Conservation (phyloP, 2,797 vertebrate genomes). For the Phrynocephalus vlangalii region DNA sequence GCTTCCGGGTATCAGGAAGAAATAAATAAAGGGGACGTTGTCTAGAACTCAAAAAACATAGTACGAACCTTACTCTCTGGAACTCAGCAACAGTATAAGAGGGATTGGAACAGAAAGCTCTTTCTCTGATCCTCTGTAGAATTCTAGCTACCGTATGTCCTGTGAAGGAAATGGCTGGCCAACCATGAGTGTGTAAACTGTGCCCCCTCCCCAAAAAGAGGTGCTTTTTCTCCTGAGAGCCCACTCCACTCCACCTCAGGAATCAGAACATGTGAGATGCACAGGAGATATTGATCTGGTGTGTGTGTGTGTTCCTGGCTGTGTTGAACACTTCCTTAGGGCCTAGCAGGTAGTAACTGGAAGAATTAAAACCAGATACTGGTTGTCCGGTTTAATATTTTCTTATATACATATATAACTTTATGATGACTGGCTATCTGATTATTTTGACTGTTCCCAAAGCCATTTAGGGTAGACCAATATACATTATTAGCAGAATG, state of each 20-base stretch:
- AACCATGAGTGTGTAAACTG: neutral
- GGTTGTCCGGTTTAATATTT: neutral
- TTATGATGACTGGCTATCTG: neutral
- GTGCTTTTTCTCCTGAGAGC: neutral
- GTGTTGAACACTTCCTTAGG: neutral
- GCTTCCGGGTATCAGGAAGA: too few species aligned
- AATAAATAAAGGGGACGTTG: too few species aligned
- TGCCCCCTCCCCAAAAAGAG: neutral
- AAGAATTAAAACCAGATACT: neutral
- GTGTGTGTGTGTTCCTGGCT: neutral
- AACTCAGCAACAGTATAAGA: neutral
- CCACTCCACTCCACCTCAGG: neutral
- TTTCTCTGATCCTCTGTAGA: neutral
- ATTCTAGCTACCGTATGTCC: too few species aligned
- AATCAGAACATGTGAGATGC: neutral
- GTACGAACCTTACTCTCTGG: neutral
- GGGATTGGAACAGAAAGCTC: neutral
- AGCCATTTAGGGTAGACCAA: neutral
- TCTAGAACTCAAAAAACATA: slow-evolving; percentile 41
- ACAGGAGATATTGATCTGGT: neutral
- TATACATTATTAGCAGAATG: slow-evolving; percentile 13
- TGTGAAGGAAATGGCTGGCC: neutral
- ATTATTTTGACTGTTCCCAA: neutral
- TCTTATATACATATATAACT: neutral
- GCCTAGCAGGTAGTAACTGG: neutral